These are phyloP conservation scores for Entomobrya proxima DNA, from an alignment of 2,888 invertebrate species.

Conservation along the genomic window DNA sequence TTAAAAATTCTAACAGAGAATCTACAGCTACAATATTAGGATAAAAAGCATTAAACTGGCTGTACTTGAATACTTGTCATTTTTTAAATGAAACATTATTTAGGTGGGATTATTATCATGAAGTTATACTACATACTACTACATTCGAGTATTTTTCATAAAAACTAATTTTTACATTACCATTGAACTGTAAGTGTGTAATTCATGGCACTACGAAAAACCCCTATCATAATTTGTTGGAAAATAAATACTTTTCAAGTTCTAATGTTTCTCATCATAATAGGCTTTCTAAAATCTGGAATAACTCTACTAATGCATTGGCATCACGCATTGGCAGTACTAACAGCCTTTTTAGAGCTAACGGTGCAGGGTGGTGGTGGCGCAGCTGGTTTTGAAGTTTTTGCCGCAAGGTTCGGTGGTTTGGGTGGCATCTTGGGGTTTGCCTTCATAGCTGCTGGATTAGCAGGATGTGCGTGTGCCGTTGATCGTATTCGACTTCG, in stretches of 20 bases:
- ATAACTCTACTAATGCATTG: background rate
- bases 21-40: background rate
- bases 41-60: conserved; percentile 68
- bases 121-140: conserved; percentile 1
- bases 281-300: background rate
- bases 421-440: conserved; percentile 67
- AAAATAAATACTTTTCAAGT: background rate
- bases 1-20: too few species aligned
- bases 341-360: conserved; percentile 49
- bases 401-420: conserved; percentile 61
- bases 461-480: conserved; percentile 73
- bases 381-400: conserved; percentile 59
- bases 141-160: conserved; percentile 28
- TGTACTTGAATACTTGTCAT: conserved; percentile 72
- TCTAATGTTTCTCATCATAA: background rate
- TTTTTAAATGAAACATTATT: conserved; percentile 55
- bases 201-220: conserved; percentile 39
- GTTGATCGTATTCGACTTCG: conserved; percentile 72
- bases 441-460: conserved; percentile 23
- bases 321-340: conserved; percentile 42
- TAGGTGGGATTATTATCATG: conserved; percentile 66
- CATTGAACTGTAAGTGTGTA: conserved; percentile 20
- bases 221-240: background rate
- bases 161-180: conserved; percentile 23
- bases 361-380: conserved; percentile 60